Evolutionary conservation across 2,888 invertebrate species (phyloP), one percentile per base, ranked within the genome.

Genomic region (Microdon myrmicae): DNA sequence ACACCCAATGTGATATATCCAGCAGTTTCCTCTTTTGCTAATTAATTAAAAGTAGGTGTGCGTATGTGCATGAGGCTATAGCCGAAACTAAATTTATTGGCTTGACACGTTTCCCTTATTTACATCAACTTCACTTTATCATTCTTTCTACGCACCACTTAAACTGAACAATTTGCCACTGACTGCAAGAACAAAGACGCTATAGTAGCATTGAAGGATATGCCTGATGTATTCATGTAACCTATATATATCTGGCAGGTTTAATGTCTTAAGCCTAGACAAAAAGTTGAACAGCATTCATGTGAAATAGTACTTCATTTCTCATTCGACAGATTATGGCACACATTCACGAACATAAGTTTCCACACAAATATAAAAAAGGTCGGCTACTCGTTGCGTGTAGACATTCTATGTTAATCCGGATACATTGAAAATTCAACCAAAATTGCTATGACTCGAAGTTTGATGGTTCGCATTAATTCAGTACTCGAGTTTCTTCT

Each of bases 41-140:
- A 58, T 64, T 58, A 56, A 58, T 64, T 51, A 47, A 48, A 39
- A 37, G 37, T 22, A 51, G 64, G 64, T 41, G 56, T 56, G 47
- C 22, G 22, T 39, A 39, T 51, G 28, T 41, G 28, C 22, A 19
- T 31, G 23, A 12, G 39, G 13, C 9, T 17, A 37, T 31, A 51
- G 44, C 19, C 17, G 22, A 23, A 13, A 43, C 22, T 23, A 22
- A 56, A 56, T 48, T 56, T 47, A 35, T 35, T 28, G 28, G 17
- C 23, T 28, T 41, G 35, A 39, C 38, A 38, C n/a, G n/a, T n/a
- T n/a, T n/a, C n/a, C n/a, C n/a, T n/a, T n/a, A n/a, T n/a, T n/a
- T n/a, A n/a, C n/a, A n/a, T n/a, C n/a, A n/a, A n/a, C n/a, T n/a
- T n/a, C n/a, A 39, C 20, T 26, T 19, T 25, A 37, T 38, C 23